Evolutionary conservation across 2,797 vertebrate species (phyloP).

Genomic region (Onychomys leucogaster): DNA sequence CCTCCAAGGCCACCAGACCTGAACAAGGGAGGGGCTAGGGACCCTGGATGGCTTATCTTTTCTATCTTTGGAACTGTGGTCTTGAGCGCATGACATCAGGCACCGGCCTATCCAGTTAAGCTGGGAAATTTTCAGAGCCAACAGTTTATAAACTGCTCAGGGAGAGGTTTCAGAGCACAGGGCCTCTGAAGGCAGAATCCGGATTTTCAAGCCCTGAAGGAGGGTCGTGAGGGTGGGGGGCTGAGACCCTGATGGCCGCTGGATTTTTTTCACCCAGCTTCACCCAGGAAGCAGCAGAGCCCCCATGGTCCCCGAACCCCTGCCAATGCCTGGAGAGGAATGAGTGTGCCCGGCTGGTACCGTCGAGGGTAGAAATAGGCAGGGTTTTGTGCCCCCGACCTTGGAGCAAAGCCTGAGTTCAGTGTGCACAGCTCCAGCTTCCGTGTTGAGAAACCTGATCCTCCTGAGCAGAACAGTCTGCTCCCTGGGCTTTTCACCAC

Average conservation of each 20-base stretch:
- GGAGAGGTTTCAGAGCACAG: not conserved
- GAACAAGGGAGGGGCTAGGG: not conserved
- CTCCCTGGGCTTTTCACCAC: conserved; percentile 56
- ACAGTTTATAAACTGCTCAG: not conserved
- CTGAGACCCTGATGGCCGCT: no score
- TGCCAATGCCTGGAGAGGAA: not conserved
- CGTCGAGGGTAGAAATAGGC: not conserved
- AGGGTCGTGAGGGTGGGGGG: not conserved
- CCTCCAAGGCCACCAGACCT: not conserved
- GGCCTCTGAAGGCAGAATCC: not conserved
- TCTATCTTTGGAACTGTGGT: conserved; percentile 4
- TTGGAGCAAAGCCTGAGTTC: conserved; percentile 43
- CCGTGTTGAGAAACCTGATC: conserved; percentile 58
- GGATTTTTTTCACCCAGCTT: not conserved
- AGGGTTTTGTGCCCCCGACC: conserved; percentile 50
- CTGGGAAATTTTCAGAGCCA: conserved; percentile 36
- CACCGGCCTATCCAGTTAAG: conserved; percentile 39
- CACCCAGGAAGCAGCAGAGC: not conserved
- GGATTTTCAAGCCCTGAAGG: not conserved
- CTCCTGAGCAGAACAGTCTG: conserved; percentile 52
- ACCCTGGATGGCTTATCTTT: not conserved
- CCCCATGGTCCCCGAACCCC: not conserved
- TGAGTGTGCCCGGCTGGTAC: not conserved
- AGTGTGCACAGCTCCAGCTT: not conserved
- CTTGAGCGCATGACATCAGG: not conserved